Base-by-base conservation (phyloP, 2,113 vertebrate genomes). In the Sceloporus tristichus region DNA sequence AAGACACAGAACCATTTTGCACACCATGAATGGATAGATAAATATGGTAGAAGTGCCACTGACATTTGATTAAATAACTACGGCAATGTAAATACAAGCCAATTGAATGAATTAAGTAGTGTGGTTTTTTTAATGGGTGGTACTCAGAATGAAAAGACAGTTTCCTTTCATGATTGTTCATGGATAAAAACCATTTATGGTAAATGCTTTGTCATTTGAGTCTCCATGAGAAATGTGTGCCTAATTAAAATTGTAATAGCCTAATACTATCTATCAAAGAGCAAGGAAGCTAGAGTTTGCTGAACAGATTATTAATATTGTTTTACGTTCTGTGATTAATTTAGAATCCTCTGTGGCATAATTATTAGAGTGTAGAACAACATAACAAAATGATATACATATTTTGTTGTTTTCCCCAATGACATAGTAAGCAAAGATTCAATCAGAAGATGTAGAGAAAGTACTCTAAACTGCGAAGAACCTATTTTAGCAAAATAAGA, bases 351-450 rank as follows among this genome's bases (percentile, higher is more conserved):
- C 94, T 95, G 86, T 95, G 94, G 90, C 8, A 1, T 93, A 94
- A 94, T 96, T 95, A 94, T 92, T 94, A 93, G 90, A 95, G 91
- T 89, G 92, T 93, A 93, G 92, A 85, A 87, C 94, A 94, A 93
- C 90, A 93, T 92, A 91, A 93, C 90, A 91, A 92, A 95, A 92
- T 93, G 86, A 76, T 89, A 94, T 95, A 94, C 90, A 53, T 90
- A 92, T 79, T 84, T 89, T 84, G 86, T 65, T 78, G 85, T 95
- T 94, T 93, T 89, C 94, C 94, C 94, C 59, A 80, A 93, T 91
- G 94, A 93, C 89, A 88, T 7, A 70, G 91, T 91, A 90, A 95
- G 90, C 93, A 93, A 94, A 94, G 95, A 93, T 90, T 84, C 18
- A 1, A 85, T 89, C 88, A 87, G 88, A 42, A 93, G 93, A 95